These are phyloP conservation scores for Ursus arctos DNA, from an alignment of 2,113 vertebrate species.

Conservation along the genomic window DNA sequence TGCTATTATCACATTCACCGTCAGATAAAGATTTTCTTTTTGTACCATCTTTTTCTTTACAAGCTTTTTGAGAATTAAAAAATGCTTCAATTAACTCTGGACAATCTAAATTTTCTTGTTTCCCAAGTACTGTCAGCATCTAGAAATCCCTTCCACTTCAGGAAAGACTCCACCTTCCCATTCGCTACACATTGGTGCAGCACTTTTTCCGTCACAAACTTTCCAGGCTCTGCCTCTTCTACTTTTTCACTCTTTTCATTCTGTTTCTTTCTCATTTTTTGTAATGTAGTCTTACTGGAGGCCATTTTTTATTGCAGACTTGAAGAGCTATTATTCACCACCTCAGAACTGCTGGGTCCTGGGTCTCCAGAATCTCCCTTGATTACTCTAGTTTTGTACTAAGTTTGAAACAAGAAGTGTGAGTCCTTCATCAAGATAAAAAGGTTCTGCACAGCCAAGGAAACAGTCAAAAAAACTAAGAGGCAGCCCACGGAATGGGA, in stretches of 20 bases:
- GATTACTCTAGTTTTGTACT: neutral
- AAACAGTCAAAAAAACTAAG: no score
- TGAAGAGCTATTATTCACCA: neutral
- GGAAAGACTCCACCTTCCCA: neutral
- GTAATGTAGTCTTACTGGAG: neutral
- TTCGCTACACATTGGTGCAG: neutral
- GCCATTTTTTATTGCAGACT: neutral
- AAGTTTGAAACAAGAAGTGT: slow-evolving; percentile 9
- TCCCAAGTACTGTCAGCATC: neutral
- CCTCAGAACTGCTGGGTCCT: neutral
- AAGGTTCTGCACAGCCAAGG: no score
- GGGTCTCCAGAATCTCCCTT: neutral
- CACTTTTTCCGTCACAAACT: neutral
- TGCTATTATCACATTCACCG: neutral
- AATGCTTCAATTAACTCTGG: neutral
- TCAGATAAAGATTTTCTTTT: neutral
- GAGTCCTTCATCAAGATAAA: neutral
- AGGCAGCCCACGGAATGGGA: no score
- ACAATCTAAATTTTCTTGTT: neutral
- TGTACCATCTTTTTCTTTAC: neutral
- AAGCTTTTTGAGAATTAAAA: neutral
- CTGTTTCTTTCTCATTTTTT: neutral
- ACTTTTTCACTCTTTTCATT: neutral
- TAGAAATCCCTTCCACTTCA: neutral
- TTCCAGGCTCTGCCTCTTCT: neutral